Conservation (phyloP, 2,888 invertebrate species). For the Patella pellucida region DNA sequence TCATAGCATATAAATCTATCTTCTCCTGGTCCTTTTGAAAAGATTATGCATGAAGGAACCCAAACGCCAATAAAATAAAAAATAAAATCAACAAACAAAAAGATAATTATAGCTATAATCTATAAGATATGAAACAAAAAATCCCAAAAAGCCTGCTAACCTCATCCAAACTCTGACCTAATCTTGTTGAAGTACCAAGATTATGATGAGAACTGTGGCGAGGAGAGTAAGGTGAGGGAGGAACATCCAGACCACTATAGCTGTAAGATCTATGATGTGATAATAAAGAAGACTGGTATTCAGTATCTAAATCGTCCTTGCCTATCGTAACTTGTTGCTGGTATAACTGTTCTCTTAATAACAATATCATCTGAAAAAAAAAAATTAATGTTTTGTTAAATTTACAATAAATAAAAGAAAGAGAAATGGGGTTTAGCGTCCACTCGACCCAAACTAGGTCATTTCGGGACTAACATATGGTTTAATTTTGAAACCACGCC, state of each 20-base stretch:
- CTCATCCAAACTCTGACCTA: slow-evolving; percentile 22
- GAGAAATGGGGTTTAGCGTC: too few relatives aligned
- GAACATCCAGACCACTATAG: not conserved
- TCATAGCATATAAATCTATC: too few relatives aligned
- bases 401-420: not conserved
- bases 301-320: slow-evolving; percentile 20
- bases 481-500: too few relatives aligned
- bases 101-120: too few relatives aligned
- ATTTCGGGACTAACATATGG: too few relatives aligned
- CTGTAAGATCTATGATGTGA: not conserved
- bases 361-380: slow-evolving; percentile 57
- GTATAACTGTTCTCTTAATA: slow-evolving; percentile 62
- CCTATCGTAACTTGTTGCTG: slow-evolving; percentile 50
- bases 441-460: too few relatives aligned
- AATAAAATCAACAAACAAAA: too few relatives aligned
- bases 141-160: not conserved
- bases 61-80: too few relatives aligned
- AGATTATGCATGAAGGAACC: too few relatives aligned
- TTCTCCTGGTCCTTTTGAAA: too few relatives aligned
- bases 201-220: not conserved
- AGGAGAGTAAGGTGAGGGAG: not conserved
- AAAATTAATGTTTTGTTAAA: not conserved
- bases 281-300: not conserved
- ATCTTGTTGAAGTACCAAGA: not conserved
- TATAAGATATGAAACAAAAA: too few relatives aligned